Base-by-base conservation (phyloP, 1,140 invertebrate species). In the Meteorus sp. region DNA sequence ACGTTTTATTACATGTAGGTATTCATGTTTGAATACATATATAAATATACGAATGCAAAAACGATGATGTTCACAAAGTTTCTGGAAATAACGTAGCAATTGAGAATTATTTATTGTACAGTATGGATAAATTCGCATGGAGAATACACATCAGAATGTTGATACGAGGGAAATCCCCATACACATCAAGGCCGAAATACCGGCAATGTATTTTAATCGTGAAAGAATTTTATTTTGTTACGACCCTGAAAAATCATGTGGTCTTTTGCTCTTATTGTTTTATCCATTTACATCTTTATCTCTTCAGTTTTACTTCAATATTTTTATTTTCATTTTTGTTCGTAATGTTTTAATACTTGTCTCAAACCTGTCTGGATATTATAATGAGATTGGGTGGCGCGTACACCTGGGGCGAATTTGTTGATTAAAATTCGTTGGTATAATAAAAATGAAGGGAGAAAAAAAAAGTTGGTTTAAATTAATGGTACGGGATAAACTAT, bases 191-290 rank as follows among this genome's bases (percentile, higher is more conserved):
- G 50, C 31, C 50, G 22, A 9, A 20, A 52, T 35, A 33, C 50
- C 17, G 33, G 29, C 50, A 52, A 17, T 39, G 13, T n/a, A n/a
- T n/a, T n/a, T 29, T 31, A 48, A 17, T 13, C 31, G 11, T 52
- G 50, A 33, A 52, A 33, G 50, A 22, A 33, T 50, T 15, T 27
- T 50, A 19, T n/a, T 31, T 48, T 4, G 13, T 51, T 25, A 19
- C 27, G 45, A 48, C 45, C 50, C 50, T 52, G 50, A 52, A 52
- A 22, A 52, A 2, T 11, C 50, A 35, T 35, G 9, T 35, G 9
- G 9, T 35, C 13, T 6, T 35, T n/a, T 35, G 13, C 9, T 35
- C 33, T 3, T 45, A n/a, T n/a, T n/a, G n/a, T n/a, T n/a, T n/a
- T n/a, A n/a, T n/a, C n/a, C n/a, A n/a, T n/a, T n/a, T n/a, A n/a